These are phyloP conservation scores for Rhea pennata DNA, from an alignment of 2,113 vertebrate genomes.

Conservation along the genomic window DNA sequence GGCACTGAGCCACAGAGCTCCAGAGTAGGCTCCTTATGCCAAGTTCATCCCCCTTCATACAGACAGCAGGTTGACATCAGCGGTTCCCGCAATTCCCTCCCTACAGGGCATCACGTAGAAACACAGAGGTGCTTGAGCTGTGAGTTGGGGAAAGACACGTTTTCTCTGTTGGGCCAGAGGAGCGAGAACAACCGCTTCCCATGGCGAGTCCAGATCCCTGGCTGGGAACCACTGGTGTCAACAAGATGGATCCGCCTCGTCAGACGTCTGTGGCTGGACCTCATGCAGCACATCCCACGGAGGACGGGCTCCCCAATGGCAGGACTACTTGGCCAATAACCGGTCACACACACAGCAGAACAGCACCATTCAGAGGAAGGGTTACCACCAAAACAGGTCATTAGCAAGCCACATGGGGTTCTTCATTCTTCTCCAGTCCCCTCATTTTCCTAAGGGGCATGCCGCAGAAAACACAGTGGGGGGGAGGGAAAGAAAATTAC, in stretches of 20 bases:
- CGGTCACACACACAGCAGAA: background rate
- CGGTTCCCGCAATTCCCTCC: background rate
- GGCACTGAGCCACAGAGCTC: background rate
- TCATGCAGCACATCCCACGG: fast-evolving
- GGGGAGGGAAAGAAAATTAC: slow-evolving; percentile 32
- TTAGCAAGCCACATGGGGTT: background rate
- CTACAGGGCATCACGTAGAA: background rate
- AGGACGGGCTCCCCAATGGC: background rate
- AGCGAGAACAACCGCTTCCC: background rate
- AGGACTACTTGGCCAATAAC: background rate
- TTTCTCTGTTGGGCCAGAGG: background rate
- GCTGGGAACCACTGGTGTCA: background rate
- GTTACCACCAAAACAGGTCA: slow-evolving; percentile 34
- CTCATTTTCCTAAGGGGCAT: slow-evolving; percentile 10
- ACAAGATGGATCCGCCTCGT: fast-evolving
- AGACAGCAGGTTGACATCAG: background rate
- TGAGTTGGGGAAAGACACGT: background rate
- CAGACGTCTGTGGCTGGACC: fast-evolving
- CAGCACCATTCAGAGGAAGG: background rate
- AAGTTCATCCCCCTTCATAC: background rate
- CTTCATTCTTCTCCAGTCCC: slow-evolving; percentile 38
- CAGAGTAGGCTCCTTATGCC: fast-evolving
- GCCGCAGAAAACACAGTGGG: slow-evolving; percentile 28
- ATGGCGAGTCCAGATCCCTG: background rate
- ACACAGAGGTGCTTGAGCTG: background rate